Conservation (phyloP, 2,888 invertebrate genomes). For the Cinara cedri region DNA sequence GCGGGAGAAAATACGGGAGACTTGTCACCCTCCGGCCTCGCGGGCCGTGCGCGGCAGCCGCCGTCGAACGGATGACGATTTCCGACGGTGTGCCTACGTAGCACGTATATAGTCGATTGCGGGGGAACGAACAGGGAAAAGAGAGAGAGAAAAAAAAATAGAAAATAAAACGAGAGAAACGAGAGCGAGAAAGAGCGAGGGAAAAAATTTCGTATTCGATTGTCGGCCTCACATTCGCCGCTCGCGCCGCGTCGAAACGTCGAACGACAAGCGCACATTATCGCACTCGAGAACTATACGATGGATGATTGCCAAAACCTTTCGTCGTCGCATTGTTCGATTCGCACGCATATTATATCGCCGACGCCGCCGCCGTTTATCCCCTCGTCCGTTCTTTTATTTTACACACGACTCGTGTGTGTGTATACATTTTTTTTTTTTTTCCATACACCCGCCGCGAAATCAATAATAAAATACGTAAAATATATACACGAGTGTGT, state of each 20-base stretch:
- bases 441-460: too few species aligned
- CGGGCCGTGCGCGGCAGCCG: too few species aligned
- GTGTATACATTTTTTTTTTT: too few species aligned
- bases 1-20: too few species aligned
- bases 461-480: too few species aligned
- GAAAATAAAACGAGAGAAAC: not conserved
- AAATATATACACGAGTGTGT: too few species aligned
- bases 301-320: constrained; percentile 26
- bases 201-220: constrained; percentile 13
- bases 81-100: too few species aligned
- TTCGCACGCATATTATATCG: not conserved
- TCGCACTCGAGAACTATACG: constrained; percentile 2
- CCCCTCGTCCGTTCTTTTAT: too few species aligned
- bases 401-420: not conserved
- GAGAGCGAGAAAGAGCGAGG: not conserved
- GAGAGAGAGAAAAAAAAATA: not conserved
- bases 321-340: constrained; percentile 9
- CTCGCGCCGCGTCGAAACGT: not conserved
- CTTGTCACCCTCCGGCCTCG: too few species aligned
- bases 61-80: not conserved
- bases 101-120: too few species aligned
- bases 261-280: constrained; percentile 4
- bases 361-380: not conserved
- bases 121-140: not conserved
- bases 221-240: not conserved